Evolutionary conservation across 2,113 vertebrate genomes (phyloP).

Genomic region (Hemibates koningsi): DNA sequence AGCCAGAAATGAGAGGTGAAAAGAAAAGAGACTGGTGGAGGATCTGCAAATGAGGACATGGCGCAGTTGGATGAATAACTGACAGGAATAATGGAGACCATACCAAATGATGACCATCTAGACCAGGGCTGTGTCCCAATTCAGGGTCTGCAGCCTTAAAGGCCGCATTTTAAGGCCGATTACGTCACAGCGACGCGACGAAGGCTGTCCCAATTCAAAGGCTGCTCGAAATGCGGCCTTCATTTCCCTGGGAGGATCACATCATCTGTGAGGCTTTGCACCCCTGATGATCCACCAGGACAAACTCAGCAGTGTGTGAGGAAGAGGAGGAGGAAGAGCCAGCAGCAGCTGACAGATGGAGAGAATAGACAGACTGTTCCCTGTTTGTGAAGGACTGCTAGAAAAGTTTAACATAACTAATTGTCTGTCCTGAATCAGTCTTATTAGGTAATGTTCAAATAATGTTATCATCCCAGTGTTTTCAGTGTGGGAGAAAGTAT

Average conservation of each 20-base stretch:
- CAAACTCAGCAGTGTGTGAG: too few relatives aligned
- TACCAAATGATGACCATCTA: background rate
- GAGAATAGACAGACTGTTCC: too few relatives aligned
- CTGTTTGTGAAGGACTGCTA: too few relatives aligned
- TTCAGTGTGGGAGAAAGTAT: too few relatives aligned
- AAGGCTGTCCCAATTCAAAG: accelerated
- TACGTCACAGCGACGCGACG: accelerated
- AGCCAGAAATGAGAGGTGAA: background rate
- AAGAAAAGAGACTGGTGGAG: background rate
- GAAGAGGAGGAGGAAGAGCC: too few relatives aligned
- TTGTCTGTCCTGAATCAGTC: too few relatives aligned
- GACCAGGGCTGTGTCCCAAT: background rate
- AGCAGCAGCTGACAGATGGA: too few relatives aligned
- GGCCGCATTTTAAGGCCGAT: background rate
- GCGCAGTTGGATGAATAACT: background rate
- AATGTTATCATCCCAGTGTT: too few relatives aligned
- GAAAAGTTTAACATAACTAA: too few relatives aligned
- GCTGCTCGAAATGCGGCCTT: background rate
- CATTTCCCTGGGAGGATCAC: background rate
- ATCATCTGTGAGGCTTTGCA: too few relatives aligned
- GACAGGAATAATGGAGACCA: background rate
- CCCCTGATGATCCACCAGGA: too few relatives aligned
- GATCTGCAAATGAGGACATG: background rate
- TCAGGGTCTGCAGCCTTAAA: background rate
- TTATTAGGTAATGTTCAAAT: too few relatives aligned